phyloP scores from a whole-genome alignment of 2,113 vertebrate genomes.

The Siphamia tubifer region DNA sequence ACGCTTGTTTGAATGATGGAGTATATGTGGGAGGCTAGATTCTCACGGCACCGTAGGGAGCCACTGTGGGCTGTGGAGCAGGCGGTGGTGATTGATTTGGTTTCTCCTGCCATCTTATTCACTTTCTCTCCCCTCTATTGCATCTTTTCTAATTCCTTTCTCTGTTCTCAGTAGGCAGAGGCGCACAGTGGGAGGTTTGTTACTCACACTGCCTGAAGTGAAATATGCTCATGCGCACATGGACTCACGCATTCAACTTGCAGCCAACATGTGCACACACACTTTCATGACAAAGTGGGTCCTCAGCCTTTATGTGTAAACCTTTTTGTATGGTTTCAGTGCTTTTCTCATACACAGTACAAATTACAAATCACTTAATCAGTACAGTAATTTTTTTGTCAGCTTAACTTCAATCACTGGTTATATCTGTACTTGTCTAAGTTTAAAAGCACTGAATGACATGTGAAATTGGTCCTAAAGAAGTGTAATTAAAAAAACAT shows the following conservation, averaged over 20 bases:
- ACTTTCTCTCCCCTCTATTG: conserved; percentile 21
- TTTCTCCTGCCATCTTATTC: conserved; percentile 43
- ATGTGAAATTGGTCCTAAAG: conserved; percentile 10
- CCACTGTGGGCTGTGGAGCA: conserved; percentile 42
- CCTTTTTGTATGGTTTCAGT: background rate
- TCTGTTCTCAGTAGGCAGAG: conserved; percentile 50
- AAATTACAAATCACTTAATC: conserved; percentile 21
- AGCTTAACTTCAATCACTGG: conserved; percentile 14
- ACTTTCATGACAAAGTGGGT: conserved; percentile 3
- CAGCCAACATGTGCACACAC: conserved; percentile 26
- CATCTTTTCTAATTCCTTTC: conserved; percentile 34
- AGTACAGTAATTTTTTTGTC: background rate
- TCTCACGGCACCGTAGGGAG: conserved; percentile 41
- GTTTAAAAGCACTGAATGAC: conserved; percentile 23
- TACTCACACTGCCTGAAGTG: conserved; percentile 47
- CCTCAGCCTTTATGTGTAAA: background rate
- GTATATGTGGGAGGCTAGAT: conserved; percentile 52
- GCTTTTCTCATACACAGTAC: conserved; percentile 11
- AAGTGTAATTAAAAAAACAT: background rate
- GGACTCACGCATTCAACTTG: conserved; percentile 19
- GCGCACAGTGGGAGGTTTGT: conserved; percentile 44
- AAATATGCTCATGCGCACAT: conserved; percentile 12
- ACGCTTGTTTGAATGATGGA: conserved; percentile 44
- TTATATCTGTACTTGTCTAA: background rate
- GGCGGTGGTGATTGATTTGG: conserved; percentile 48